These are phyloP conservation scores for Limenitis camilla DNA, from an alignment of 2,888 invertebrate species.

Conservation along the genomic window DNA sequence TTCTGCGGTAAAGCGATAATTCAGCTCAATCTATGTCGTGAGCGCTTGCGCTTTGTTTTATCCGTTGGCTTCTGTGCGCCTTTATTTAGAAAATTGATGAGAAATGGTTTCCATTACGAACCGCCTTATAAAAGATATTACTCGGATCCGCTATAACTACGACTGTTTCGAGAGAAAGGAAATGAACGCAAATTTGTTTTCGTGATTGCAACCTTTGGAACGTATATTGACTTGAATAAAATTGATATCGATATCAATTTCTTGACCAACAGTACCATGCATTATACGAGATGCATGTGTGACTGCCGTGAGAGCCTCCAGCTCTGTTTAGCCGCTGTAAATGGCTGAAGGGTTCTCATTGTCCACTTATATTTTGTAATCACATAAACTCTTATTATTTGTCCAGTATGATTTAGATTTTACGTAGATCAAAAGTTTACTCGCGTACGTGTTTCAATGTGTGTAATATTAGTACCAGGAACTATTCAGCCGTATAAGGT, in stretches of 20 bases:
- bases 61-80: slow-evolving; percentile 72
- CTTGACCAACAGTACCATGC: slow-evolving; percentile 61
- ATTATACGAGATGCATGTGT: slow-evolving; percentile 50
- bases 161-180: slow-evolving; percentile 60
- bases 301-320: slow-evolving; percentile 48
- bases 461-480: slow-evolving; percentile 18
- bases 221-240: slow-evolving; percentile 65
- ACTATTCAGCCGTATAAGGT: slow-evolving; percentile 29
- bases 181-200: slow-evolving; percentile 74
- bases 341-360: slow-evolving; percentile 2
- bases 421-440: neutral
- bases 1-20: slow-evolving; percentile 75
- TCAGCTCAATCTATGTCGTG: slow-evolving; percentile 74
- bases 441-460: neutral
- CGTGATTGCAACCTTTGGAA: slow-evolving; percentile 65
- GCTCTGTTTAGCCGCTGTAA: slow-evolving; percentile 13
- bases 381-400: neutral
- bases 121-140: slow-evolving; percentile 68
- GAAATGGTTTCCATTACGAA: slow-evolving; percentile 74
- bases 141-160: slow-evolving; percentile 44
- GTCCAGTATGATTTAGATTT: neutral
- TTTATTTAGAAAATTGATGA: slow-evolving; percentile 76
- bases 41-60: slow-evolving; percentile 70
- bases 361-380: slow-evolving; percentile 9
- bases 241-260: slow-evolving; percentile 67